phyloP scores from a whole-genome alignment of 2,113 vertebrate species.

The Jacana jacana region DNA sequence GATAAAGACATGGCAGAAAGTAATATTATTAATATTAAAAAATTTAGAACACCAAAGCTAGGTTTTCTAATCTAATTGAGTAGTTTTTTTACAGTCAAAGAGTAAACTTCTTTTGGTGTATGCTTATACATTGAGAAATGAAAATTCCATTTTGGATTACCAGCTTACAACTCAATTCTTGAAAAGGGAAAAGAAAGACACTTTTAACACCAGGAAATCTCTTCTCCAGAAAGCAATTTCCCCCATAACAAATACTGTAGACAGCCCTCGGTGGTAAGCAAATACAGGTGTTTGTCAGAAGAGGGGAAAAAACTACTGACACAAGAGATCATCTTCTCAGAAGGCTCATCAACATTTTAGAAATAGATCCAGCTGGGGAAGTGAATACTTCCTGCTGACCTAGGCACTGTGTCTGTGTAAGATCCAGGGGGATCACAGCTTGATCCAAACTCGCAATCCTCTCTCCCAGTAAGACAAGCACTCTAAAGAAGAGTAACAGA shows the following conservation, averaged over 20 bases:
- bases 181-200: neutral
- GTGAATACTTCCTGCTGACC: neutral
- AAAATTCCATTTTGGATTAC: neutral
- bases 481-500: neutral
- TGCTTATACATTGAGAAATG: neutral
- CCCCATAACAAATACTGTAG: neutral
- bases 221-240: conserved; percentile 35
- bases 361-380: neutral
- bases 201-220: conserved; percentile 50
- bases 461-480: neutral
- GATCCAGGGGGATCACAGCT: neutral
- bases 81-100: neutral
- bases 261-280: neutral
- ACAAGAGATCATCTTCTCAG: neutral
- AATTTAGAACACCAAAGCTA: neutral
- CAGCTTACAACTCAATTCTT: conserved; percentile 15
- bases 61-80: neutral
- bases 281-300: neutral
- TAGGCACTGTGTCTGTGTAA: neutral
- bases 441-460: neutral
- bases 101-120: conserved; percentile 19
- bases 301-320: neutral
- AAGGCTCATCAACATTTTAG: conserved; percentile 41
- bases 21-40: neutral
- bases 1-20: neutral